phyloP scores from a whole-genome alignment of 2,113 vertebrate genomes.

The Girardinichthys multiradiatus region DNA sequence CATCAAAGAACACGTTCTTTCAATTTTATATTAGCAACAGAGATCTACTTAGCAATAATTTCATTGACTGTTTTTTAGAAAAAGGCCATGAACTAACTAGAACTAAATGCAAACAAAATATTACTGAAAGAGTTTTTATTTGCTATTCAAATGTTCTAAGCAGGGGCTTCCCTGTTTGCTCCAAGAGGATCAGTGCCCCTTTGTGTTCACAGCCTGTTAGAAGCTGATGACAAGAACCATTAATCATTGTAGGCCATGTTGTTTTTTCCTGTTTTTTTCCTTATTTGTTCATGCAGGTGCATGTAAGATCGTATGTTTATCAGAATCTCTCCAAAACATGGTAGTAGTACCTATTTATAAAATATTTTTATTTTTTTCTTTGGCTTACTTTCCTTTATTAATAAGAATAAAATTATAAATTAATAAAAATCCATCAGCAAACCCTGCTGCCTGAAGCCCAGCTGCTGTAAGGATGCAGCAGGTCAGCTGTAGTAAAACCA shows the following conservation, averaged over 20 bases:
- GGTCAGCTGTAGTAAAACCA: constrained; percentile 24
- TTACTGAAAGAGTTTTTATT: not conserved
- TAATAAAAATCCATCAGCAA: not conserved
- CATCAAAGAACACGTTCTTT: not conserved
- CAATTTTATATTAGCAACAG: not conserved
- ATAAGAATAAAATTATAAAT: no score
- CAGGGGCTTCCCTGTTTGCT: not conserved
- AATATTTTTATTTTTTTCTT: no score
- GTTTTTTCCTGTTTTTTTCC: no score
- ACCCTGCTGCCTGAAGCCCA: no score
- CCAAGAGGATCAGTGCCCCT: not conserved
- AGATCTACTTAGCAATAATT: not conserved
- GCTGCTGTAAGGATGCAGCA: no score
- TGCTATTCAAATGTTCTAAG: not conserved
- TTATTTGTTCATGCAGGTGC: no score
- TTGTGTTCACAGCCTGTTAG: not conserved
- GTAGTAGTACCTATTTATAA: no score
- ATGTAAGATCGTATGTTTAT: no score
- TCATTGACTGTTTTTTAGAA: not conserved
- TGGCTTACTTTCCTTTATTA: no score
- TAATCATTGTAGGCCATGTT: no score
- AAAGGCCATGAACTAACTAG: not conserved
- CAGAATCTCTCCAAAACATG: no score
- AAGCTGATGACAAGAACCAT: not conserved
- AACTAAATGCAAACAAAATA: not conserved